Conservation (phyloP, 2,888 invertebrate genomes). For the Diarsia dahlii region DNA sequence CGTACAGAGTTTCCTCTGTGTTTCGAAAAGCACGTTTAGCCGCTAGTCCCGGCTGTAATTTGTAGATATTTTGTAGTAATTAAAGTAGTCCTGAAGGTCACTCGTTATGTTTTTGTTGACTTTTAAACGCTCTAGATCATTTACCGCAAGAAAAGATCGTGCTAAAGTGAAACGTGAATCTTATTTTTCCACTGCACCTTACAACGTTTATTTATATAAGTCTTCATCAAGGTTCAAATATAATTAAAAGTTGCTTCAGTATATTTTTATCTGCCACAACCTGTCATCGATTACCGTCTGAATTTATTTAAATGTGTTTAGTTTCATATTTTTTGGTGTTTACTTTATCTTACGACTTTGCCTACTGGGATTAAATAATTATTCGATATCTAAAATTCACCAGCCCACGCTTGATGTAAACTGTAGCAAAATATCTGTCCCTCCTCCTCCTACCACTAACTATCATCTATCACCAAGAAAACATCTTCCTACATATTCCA, state of each 20-base stretch:
- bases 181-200: not conserved
- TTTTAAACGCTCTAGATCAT: not conserved
- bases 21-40: no score
- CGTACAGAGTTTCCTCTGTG: no score
- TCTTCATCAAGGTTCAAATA: slow-evolving; percentile 30
- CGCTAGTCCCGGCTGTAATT: no score
- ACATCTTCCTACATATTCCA: no score
- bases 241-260: slow-evolving; percentile 14
- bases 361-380: not conserved
- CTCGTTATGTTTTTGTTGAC: not conserved
- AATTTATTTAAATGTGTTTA: not conserved
- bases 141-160: no score
- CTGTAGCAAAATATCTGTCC: no score
- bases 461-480: no score
- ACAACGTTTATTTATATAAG: slow-evolving; percentile 15
- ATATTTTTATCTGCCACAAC: slow-evolving; percentile 30
- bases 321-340: slow-evolving; percentile 3
- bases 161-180: not conserved
- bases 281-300: slow-evolving; percentile 17
- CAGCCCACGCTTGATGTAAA: no score
- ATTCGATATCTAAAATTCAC: no score
- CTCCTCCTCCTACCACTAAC: no score
- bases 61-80: no score
- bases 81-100: no score
- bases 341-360: not conserved